Evolutionary conservation across 2,797 vertebrate species (phyloP).

Genomic region (Ara ararauna): DNA sequence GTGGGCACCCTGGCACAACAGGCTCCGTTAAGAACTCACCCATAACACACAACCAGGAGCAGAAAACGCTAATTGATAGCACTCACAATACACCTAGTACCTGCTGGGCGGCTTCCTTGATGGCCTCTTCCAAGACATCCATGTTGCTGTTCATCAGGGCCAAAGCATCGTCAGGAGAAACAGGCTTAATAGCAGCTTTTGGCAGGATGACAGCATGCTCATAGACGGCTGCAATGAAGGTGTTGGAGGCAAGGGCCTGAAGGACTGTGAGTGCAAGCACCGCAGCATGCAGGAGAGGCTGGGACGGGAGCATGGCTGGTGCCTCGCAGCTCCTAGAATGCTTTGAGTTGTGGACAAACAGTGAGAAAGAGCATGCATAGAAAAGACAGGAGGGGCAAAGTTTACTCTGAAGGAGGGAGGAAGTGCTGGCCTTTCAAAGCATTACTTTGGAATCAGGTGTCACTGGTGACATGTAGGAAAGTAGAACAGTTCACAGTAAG

Average conservation of each 20-base stretch:
- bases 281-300: neutral
- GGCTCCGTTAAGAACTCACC: neutral
- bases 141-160: slow-evolving; percentile 74
- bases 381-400: neutral
- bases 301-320: slow-evolving; percentile 8
- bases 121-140: slow-evolving; percentile 72
- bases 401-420: neutral
- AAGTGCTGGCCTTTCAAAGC: neutral
- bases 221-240: too few relatives aligned
- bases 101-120: slow-evolving; percentile 65
- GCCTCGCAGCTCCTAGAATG: neutral
- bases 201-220: neutral
- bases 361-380: neutral
- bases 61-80: neutral
- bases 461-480: rapidly evolving
- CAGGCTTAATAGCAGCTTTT: too few relatives aligned
- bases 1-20: slow-evolving; percentile 67
- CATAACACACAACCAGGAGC: neutral
- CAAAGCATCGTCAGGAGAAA: neutral
- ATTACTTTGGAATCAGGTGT: neutral
- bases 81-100: slow-evolving; percentile 22
- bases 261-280: neutral
- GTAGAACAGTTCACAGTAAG: neutral
- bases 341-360: neutral
- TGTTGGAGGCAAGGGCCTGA: neutral